Conservation (phyloP, 2,797 vertebrate species). For the Siniperca undulata region DNA sequence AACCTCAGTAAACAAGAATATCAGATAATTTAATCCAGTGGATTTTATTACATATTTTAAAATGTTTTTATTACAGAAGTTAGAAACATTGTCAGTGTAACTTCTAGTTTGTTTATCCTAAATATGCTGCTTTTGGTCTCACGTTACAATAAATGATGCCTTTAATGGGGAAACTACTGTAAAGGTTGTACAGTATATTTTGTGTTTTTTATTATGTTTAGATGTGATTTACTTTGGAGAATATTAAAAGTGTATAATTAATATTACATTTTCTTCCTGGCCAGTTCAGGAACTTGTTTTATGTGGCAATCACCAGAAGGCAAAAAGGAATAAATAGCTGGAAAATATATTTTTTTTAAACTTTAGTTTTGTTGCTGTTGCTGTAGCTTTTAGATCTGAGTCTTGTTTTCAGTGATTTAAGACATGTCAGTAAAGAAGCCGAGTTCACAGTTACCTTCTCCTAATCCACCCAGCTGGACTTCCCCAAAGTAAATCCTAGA, state of each 20-base stretch:
- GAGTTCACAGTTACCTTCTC: slow-evolving; percentile 89
- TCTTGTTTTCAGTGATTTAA: not conserved
- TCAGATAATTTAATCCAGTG: not conserved
- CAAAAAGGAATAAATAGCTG: not conserved
- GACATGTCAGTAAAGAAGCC: not conserved
- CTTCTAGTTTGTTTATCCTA: not conserved
- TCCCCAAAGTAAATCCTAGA: slow-evolving; percentile 98
- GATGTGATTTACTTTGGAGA: not conserved
- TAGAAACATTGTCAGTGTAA: not conserved
- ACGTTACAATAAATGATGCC: not conserved
- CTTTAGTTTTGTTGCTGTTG: too few species aligned
- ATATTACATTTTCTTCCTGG: not conserved
- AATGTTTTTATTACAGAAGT: not conserved
- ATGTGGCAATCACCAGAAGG: not conserved
- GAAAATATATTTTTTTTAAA: not conserved
- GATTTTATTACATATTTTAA: not conserved
- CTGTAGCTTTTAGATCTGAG: not conserved
- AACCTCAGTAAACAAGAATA: not conserved
- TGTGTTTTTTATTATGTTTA: not conserved
- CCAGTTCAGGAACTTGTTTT: not conserved
- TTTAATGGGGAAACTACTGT: not conserved
- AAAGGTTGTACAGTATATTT: not conserved
- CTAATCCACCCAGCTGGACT: slow-evolving; percentile 95
- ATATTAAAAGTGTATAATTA: too few species aligned
- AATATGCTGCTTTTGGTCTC: not conserved